A percentile compares a stretch with the other conserved stretches of the same genome.
phyloP scores from a whole-genome alignment of 92 coral and sea anemone genomes.

The Montipora capitata region DNA sequence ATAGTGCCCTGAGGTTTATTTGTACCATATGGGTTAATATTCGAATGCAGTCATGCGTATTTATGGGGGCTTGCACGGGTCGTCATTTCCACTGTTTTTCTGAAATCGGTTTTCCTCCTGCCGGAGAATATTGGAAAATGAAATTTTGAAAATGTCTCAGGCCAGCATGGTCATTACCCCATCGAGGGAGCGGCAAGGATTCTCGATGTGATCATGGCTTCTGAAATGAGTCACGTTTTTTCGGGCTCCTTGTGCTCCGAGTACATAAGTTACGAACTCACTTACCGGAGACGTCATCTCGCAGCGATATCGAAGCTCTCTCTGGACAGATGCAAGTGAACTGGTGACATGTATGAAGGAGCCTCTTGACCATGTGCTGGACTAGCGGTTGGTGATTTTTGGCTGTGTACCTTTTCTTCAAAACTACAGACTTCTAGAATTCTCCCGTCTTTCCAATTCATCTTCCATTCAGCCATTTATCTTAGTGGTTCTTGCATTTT shows the following conservation, averaged over 20 bases:
- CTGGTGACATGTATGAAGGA: background rate
- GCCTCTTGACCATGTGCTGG: background rate
- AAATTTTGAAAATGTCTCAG: too few species aligned
- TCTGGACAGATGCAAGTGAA: background rate
- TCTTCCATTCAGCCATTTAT: conserved; percentile 4
- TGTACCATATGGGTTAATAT: background rate
- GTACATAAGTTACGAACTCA: background rate
- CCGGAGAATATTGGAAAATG: too few species aligned
- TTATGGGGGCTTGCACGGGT: too few species aligned
- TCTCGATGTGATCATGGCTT: too few species aligned
- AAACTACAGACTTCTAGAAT: conserved; percentile 32
- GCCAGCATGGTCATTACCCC: too few species aligned
- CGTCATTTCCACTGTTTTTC: too few species aligned
- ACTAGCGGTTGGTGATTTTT: background rate
- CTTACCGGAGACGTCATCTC: conserved; percentile 45
- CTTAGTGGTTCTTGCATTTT: background rate
- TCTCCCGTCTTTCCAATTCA: conserved; percentile 10
- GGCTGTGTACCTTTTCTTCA: background rate
- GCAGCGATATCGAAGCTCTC: background rate
- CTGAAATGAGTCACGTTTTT: too few species aligned
- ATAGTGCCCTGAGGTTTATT: background rate
- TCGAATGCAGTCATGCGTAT: background rate
- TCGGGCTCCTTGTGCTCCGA: too few species aligned
- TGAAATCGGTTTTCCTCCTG: too few species aligned
- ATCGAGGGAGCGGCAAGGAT: too few species aligned